Evolutionary conservation across 2,888 invertebrate genomes (phyloP).

Genomic region (Nasonovia ribisnigri): DNA sequence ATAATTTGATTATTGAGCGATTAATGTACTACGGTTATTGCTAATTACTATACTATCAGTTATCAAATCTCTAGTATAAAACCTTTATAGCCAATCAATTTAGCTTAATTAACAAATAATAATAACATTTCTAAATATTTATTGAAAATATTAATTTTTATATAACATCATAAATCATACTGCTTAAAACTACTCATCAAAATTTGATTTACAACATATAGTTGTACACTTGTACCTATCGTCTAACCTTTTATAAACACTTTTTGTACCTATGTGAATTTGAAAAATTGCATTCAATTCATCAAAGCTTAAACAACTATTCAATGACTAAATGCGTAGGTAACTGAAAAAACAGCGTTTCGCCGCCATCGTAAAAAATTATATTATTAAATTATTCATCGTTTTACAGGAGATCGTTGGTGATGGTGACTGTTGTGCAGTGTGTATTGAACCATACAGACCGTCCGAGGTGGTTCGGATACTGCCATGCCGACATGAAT

Average conservation of each 20-base stretch:
- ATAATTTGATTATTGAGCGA: not conserved
- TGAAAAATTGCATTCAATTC: not conserved
- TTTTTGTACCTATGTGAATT: not conserved
- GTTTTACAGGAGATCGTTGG: slow-evolving; percentile 78
- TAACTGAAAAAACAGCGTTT: not conserved
- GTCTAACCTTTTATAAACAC: not conserved
- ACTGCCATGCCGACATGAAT: slow-evolving; percentile 94
- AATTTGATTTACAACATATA: not conserved
- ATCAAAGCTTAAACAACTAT: not conserved
- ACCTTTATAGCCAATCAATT: not conserved
- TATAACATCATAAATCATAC: not conserved
- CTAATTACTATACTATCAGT: not conserved
- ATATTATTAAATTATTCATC: not conserved
- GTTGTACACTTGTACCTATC: no score
- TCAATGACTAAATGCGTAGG: not conserved
- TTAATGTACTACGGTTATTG: not conserved
- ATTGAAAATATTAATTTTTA: not conserved
- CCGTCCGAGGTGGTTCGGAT: slow-evolving; percentile 87
- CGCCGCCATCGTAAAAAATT: not conserved
- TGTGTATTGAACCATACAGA: slow-evolving; percentile 94
- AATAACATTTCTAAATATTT: not conserved
- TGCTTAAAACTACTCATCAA: not conserved
- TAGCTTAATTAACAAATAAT: not conserved
- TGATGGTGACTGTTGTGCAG: slow-evolving; percentile 93
- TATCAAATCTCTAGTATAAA: not conserved